phyloP scores from a whole-genome alignment of 64 coral and sea anemone species.

The Hydrozoanthus tunicans region DNA sequence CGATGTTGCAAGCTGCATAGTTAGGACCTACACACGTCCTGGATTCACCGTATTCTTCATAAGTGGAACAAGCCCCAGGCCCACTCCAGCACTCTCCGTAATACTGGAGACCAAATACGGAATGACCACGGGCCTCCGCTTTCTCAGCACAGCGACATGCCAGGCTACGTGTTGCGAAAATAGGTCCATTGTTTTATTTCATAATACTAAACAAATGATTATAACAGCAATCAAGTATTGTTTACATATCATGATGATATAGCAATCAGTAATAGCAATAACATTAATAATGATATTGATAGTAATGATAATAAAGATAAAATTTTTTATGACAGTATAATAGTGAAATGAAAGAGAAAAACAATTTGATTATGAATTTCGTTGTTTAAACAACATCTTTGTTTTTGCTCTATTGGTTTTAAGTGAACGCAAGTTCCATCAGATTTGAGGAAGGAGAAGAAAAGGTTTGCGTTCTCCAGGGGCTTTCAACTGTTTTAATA shows the following conservation, averaged over 20 bases:
- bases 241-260: not conserved
- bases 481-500: not conserved
- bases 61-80: constrained; percentile 58
- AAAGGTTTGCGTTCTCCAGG: too few relatives aligned
- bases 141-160: constrained; percentile 59
- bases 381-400: too few relatives aligned
- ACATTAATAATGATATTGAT: not conserved
- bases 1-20: constrained; percentile 44
- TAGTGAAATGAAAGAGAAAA: not conserved
- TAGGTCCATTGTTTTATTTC: not conserved
- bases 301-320: not conserved
- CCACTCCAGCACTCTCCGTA: constrained; percentile 75
- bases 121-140: constrained; percentile 23
- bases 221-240: not conserved
- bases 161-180: constrained; percentile 8
- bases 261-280: not conserved
- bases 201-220: not conserved
- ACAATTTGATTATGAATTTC: too few relatives aligned
- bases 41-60: constrained; percentile 37
- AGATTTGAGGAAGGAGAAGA: too few relatives aligned
- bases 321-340: not conserved
- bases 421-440: too few relatives aligned
- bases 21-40: constrained; percentile 14
- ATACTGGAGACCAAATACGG: constrained; percentile 68
- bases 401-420: too few relatives aligned